A percentile compares a stretch with the other conserved stretches of the same genome.
Conservation (phyloP, 1,140 invertebrate genomes). For the Theocolax elegans region DNA sequence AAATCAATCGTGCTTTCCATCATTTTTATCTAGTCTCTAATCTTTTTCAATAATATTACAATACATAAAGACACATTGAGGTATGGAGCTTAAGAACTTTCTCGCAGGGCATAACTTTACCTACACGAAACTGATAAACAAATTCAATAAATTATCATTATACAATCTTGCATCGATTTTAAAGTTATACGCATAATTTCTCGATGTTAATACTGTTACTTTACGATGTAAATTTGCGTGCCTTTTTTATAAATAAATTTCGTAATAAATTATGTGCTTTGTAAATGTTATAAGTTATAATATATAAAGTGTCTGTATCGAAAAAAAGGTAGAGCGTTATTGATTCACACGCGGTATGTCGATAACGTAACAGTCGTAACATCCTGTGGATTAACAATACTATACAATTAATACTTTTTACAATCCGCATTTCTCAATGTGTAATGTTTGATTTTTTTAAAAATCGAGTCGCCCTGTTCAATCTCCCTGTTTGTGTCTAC, state of each 20-base stretch:
- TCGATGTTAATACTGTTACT: too few species aligned
- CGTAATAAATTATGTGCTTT: neutral
- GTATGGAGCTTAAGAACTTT: neutral
- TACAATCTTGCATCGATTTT: too few species aligned
- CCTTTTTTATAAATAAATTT: neutral
- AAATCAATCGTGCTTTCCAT: neutral
- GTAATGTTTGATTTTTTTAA: neutral
- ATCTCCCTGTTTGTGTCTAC: too few species aligned
- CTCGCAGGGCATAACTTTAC: neutral
- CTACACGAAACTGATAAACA: neutral
- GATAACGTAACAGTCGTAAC: neutral
- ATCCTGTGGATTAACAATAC: neutral
- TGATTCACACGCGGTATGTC: neutral
- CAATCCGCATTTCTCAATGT: neutral
- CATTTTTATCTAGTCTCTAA: neutral
- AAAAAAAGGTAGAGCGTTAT: too few species aligned
- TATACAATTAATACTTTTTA: slow-evolving; percentile 21
- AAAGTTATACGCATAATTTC: neutral
- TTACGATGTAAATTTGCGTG: neutral
- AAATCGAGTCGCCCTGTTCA: neutral
- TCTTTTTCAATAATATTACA: slow-evolving; percentile 3
- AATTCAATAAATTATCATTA: neutral
- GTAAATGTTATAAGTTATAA: neutral
- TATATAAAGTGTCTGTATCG: neutral
- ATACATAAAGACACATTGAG: slow-evolving; percentile 25